phyloP scores from a whole-genome alignment of 2,797 vertebrate genomes.

The Danio jaintianensis region DNA sequence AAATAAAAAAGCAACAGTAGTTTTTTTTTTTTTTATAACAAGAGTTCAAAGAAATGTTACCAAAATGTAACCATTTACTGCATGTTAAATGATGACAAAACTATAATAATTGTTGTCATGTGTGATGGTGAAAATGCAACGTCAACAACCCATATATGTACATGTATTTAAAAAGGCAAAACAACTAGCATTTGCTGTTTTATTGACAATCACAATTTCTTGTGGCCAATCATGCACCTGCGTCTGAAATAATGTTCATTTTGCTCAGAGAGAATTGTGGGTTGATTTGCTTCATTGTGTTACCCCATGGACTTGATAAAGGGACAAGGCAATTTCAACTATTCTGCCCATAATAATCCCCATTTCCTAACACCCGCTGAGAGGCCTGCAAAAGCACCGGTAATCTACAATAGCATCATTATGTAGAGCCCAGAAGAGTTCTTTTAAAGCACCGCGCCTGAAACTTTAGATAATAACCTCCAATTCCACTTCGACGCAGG shows the following conservation, averaged over 20 bases:
- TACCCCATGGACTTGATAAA: constrained; percentile 11
- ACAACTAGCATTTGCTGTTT: neutral
- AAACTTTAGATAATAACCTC: constrained; percentile 52
- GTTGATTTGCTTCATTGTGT: constrained; percentile 44
- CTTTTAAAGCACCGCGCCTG: constrained; percentile 30
- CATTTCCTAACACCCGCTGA: constrained; percentile 52
- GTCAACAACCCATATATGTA: no score
- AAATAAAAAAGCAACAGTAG: no score
- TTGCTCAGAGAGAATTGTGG: constrained; percentile 19
- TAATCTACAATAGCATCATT: constrained; percentile 53
- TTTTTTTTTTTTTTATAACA: no score
- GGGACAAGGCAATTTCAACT: constrained; percentile 46
- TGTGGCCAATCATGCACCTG: constrained; percentile 8
- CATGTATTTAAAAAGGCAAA: neutral
- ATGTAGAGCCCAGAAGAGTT: constrained; percentile 34
- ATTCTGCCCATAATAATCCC: constrained; percentile 52
- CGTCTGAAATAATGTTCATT: neutral
- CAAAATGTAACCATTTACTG: no score
- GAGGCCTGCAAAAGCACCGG: constrained; percentile 37
- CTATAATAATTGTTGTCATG: no score
- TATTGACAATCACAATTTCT: neutral
- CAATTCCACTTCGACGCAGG: constrained; percentile 6
- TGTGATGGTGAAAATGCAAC: no score
- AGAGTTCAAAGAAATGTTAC: no score
- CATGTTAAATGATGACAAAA: no score